These are phyloP conservation scores for Hypanus sabinus DNA, from an alignment of 2,113 vertebrate species.

Conservation along the genomic window DNA sequence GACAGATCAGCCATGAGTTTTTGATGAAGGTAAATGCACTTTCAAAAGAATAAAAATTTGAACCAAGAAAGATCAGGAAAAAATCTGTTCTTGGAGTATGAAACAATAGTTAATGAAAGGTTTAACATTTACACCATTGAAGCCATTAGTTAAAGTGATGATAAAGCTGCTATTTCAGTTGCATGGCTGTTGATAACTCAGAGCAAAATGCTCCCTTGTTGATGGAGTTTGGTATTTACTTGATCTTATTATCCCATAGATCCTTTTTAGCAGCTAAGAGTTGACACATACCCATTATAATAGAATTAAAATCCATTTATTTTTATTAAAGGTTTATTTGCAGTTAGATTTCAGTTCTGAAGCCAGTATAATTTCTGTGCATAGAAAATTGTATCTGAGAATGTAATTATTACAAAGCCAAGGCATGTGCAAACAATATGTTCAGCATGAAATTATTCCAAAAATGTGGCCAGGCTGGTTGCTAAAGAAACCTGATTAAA, in stretches of 20 bases:
- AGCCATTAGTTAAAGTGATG: not conserved
- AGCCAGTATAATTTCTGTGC: constrained; percentile 33
- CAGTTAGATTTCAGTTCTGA: constrained; percentile 26
- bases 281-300: not conserved
- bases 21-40: not conserved
- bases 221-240: not conserved
- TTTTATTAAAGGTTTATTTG: constrained; percentile 26
- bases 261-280: not conserved
- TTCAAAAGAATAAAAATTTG: not conserved
- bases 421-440: constrained; percentile 31
- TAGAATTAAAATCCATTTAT: constrained; percentile 31
- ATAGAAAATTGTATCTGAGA: constrained; percentile 17
- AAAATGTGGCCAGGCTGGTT: not conserved
- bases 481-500: not conserved
- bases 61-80: not conserved
- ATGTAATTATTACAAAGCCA: constrained; percentile 31
- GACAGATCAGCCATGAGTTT: not conserved
- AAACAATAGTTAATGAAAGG: not conserved
- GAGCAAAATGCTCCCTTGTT: not conserved
- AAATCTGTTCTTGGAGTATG: not conserved
- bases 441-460: constrained; percentile 30
- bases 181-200: not conserved
- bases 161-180: not conserved
- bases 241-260: constrained; percentile 20
- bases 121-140: not conserved